Percentiles rank a stretch among this genome's conserved stretches.
Evolutionary conservation across 2,113 vertebrate species (phyloP).

Genomic region (Rhinoderma darwinii): DNA sequence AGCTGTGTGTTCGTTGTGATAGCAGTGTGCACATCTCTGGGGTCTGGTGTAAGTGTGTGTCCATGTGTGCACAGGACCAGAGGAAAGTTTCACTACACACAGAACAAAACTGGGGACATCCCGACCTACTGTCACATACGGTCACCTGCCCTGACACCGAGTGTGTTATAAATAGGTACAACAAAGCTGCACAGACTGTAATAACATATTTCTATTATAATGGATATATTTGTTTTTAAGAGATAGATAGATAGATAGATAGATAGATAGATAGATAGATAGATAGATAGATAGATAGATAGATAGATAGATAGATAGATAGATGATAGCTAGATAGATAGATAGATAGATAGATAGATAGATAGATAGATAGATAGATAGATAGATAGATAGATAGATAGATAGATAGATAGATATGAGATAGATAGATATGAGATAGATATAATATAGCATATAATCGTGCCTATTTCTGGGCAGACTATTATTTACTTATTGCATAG

Average conservation of each 20-base stretch:
- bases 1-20: constrained; percentile 9
- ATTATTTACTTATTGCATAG: no score
- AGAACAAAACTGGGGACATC: neutral
- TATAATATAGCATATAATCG: no score
- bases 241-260: neutral
- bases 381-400: neutral
- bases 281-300: no score
- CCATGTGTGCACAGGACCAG: neutral
- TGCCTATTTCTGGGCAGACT: no score
- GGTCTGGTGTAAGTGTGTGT: neutral
- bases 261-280: no score
- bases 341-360: neutral
- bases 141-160: neutral
- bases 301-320: no score
- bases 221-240: neutral
- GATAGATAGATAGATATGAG: no score
- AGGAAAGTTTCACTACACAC: neutral
- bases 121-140: neutral
- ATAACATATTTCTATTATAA: neutral
- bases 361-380: neutral
- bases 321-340: no score
- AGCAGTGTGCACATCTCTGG: neutral
- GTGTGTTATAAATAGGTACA: neutral
- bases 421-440: neutral
- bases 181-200: neutral